Percentiles rank a stretch among this genome's conserved stretches.
phyloP scores from a whole-genome alignment of 2,888 invertebrate genomes.

The Labia minor region DNA sequence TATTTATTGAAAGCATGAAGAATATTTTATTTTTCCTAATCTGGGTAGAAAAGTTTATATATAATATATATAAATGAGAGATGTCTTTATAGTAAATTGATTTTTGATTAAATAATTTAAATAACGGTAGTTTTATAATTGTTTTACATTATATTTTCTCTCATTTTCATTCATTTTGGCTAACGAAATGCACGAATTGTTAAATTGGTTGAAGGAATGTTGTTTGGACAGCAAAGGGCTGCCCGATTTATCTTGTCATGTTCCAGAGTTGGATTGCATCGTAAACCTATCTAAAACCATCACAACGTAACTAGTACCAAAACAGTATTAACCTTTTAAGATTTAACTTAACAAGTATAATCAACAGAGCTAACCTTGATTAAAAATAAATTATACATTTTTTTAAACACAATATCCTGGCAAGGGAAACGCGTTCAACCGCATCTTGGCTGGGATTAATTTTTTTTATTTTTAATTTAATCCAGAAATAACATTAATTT shows the following conservation, averaged over 20 bases:
- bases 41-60: too few relatives aligned
- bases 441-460: background rate
- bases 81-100: too few relatives aligned
- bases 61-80: too few relatives aligned
- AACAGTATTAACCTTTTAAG: background rate
- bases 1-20: conserved; percentile 15
- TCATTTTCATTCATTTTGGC: too few relatives aligned
- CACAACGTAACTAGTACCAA: conserved; percentile 5
- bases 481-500: background rate
- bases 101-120: too few relatives aligned
- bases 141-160: background rate
- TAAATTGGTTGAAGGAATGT: background rate
- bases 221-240: background rate
- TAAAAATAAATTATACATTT: background rate
- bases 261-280: background rate
- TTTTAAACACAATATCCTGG: background rate
- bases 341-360: background rate
- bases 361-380: background rate
- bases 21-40: background rate
- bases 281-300: background rate
- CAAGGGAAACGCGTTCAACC: background rate
- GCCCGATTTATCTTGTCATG: background rate
- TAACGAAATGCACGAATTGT: background rate
- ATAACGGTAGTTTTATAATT: too few relatives aligned
- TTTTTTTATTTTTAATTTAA: conserved; percentile 13